phyloP scores from a whole-genome alignment of 2,797 vertebrate species.

The Coluber constrictor region DNA sequence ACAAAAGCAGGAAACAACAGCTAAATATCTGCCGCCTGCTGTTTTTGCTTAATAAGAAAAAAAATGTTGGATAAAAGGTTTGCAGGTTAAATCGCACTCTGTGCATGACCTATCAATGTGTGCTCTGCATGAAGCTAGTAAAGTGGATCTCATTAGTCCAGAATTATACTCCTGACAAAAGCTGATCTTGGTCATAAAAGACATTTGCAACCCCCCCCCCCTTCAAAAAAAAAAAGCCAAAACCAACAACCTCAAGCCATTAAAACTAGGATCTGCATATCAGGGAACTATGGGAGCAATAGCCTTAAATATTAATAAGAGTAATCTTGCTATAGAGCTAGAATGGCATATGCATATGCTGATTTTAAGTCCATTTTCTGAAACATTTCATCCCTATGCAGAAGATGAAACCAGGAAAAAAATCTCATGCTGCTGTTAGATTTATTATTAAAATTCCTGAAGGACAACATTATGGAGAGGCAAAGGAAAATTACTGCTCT shows the following conservation, averaged over 20 bases:
- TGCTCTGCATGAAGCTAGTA: background rate
- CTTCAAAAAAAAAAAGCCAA: background rate
- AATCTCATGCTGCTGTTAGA: background rate
- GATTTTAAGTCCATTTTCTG: rapidly evolving
- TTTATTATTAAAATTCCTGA: background rate
- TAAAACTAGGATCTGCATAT: slow-evolving; percentile 14
- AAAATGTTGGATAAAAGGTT: background rate
- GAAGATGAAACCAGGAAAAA: background rate
- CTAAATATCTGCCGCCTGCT: background rate
- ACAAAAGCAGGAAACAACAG: background rate
- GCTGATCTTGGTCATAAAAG: slow-evolving; percentile 15
- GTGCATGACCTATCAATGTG: background rate
- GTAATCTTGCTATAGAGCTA: background rate
- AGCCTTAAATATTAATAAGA: slow-evolving; percentile 10
- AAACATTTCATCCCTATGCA: rapidly evolving
- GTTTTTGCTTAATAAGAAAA: background rate
- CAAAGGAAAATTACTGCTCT: background rate
- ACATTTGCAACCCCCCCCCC: background rate
- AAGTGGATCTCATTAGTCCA: background rate
- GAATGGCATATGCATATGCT: background rate
- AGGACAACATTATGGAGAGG: background rate
- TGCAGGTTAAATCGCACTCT: background rate
- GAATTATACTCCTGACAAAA: slow-evolving; percentile 1
- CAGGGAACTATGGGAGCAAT: slow-evolving; percentile 9
- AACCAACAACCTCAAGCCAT: background rate